phyloP scores from a whole-genome alignment of 2,888 invertebrate species.

The Agriopis marginaria region DNA sequence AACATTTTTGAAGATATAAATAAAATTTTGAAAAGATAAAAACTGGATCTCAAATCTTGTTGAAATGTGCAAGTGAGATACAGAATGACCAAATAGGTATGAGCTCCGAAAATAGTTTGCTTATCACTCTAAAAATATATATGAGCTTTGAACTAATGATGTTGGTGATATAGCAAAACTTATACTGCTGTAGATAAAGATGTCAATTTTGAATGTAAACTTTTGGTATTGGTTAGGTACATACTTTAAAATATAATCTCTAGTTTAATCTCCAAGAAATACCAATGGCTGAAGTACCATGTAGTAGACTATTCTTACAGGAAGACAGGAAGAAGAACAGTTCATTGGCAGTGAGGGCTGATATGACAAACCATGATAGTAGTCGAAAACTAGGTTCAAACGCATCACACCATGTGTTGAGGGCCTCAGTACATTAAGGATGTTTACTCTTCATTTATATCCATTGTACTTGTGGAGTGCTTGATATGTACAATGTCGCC shows the following conservation, averaged over 20 bases:
- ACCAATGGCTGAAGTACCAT: neutral
- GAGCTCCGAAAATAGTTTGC: neutral
- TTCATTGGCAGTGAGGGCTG: neutral
- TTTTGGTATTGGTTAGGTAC: constrained; percentile 18
- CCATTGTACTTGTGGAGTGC: constrained; percentile 12
- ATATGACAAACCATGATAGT: neutral
- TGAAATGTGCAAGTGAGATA: no score
- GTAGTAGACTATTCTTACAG: neutral
- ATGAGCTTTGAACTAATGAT: neutral
- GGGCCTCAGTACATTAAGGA: neutral
- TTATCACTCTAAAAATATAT: neutral
- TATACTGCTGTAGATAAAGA: neutral
- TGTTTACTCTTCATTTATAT: neutral
- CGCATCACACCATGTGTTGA: neutral
- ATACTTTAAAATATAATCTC: constrained; percentile 1
- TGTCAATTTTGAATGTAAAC: constrained; percentile 10
- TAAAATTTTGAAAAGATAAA: no score
- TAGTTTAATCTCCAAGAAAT: neutral
- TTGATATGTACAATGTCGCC: neutral
- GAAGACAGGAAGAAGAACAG: neutral
- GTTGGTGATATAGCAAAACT: neutral
- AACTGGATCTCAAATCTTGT: no score
- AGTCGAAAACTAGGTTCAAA: neutral
- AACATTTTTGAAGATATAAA: no score
- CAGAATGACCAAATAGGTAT: no score